Evolutionary conservation across 2,888 invertebrate species (phyloP).

Genomic region (Laspeyria flexula): DNA sequence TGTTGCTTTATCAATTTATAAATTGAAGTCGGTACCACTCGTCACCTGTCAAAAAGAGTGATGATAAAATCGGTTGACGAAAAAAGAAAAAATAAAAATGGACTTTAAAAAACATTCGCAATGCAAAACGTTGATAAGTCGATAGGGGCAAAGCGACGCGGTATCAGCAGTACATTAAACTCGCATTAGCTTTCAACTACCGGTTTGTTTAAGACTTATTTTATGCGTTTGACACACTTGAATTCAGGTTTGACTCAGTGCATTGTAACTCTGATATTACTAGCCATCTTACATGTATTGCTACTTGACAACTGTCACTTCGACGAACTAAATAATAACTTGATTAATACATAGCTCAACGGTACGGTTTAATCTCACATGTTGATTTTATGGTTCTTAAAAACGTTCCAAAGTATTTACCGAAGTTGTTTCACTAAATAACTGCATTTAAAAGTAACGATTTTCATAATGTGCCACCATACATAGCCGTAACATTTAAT

Average conservation of each 20-base stretch:
- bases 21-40: constrained; percentile 37
- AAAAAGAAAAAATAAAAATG: constrained; percentile 43
- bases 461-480: constrained; percentile 21
- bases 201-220: constrained; percentile 59
- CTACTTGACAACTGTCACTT: constrained; percentile 13
- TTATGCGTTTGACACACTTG: constrained; percentile 61
- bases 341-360: constrained; percentile 7
- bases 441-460: constrained; percentile 24
- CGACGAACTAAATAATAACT: constrained; percentile 19
- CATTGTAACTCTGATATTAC: constrained; percentile 35
- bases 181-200: constrained; percentile 74
- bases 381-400: constrained; percentile 12
- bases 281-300: constrained; percentile 7
- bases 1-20: constrained; percentile 32
- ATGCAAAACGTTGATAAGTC: constrained; percentile 53
- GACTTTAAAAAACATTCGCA: constrained; percentile 53
- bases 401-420: constrained; percentile 13
- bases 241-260: constrained; percentile 44
- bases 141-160: constrained; percentile 61
- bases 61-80: constrained; percentile 40
- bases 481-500: constrained; percentile 28
- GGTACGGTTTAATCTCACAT: constrained; percentile 5
- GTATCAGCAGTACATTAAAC: constrained; percentile 69
- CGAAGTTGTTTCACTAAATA: constrained; percentile 8
- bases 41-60: constrained; percentile 45